Conservation (phyloP, 1,140 invertebrate species). For the Drosophila jambulina region DNA sequence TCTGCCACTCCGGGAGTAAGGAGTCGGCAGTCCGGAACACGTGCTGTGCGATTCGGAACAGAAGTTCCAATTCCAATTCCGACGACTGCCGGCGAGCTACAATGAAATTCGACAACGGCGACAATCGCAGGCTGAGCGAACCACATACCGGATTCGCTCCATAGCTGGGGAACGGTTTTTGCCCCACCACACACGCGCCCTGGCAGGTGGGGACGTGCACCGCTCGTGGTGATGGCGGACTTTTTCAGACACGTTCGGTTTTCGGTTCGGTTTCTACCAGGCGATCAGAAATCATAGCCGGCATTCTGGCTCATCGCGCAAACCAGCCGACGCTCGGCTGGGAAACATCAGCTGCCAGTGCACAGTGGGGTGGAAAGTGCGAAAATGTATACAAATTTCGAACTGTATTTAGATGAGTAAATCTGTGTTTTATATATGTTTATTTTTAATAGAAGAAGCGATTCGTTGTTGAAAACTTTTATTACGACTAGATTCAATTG, state of each 20-base stretch:
- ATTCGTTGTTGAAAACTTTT: too few relatives aligned
- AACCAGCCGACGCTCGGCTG: conserved; percentile 7
- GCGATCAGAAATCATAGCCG: conserved; percentile 42
- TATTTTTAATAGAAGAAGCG: too few relatives aligned
- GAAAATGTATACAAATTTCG: not conserved
- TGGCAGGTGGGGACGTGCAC: conserved; percentile 73
- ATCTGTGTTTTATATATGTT: too few relatives aligned
- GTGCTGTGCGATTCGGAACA: conserved; percentile 45
- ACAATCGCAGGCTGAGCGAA: conserved; percentile 32
- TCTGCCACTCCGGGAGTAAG: conserved; percentile 17
- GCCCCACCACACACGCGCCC: conserved; percentile 49
- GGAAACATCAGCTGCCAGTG: conserved; percentile 5
- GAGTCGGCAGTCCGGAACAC: conserved; percentile 24
- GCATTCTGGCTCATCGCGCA: conserved; percentile 26
- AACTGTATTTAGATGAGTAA: not conserved
- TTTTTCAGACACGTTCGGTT: conserved; percentile 82
- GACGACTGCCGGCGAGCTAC: conserved; percentile 45
- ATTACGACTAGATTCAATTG: too few relatives aligned
- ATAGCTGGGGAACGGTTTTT: conserved; percentile 47
- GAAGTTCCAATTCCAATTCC: conserved; percentile 53
- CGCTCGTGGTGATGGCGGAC: conserved; percentile 69
- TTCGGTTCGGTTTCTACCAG: conserved; percentile 78
- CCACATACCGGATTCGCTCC: conserved; percentile 56
- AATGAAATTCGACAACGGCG: conserved; percentile 41
- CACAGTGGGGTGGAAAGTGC: conserved; percentile 11